Base-by-base conservation (phyloP, 2,797 vertebrate species). In the Oreortyx pictus region DNA sequence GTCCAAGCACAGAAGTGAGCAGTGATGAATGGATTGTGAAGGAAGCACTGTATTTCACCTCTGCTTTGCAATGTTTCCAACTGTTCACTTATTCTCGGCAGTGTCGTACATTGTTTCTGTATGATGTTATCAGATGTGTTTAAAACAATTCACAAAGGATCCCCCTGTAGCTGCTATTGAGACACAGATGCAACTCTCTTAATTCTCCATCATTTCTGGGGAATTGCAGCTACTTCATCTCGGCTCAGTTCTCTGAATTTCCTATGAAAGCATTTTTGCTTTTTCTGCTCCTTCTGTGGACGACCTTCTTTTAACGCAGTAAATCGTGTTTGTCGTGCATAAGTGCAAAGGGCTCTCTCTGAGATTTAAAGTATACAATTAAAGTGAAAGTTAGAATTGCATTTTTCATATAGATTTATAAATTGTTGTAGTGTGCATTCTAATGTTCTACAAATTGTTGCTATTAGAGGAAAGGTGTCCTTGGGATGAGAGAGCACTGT, bases 31-130 rank as follows among this genome's bases (percentile, higher is more conserved):
- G 25, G 20, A 3, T 1, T 2, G 12, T 3, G 50, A 35, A 44
- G 7, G 4, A 18, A 24, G 2, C 31, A 13, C 43, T 33, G 41
- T 72, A 27, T 6, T n/a, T 78, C 57, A 33, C 16, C 22, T 65
- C 41, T 85, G 33, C 44, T 62, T 82, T 49, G n/a, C 3, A 31
- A 3, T 12, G 76, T 41, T 50, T 6, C 31, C 29, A n/a, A 6
- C 10, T 82, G 52, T 64, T 67, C 14, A 31, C 24, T 56, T 88
- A 5, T 29, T 81, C 44, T 80, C 5, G 1, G 35, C 24, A 68
- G 27, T 31, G 23, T 17, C 33, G 13, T 5, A 7, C 9, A 0
- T 60, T 5, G 67, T 81, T 72, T 46, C 14, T 41, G 0, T 29
- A 25, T 8, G 25, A 22, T 39, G 16, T 86, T 74, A 13, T 71